A percentile compares a stretch with the other conserved stretches of the same genome.
Conservation (phyloP, 2,888 invertebrate species). For the Latrodectus elegans region DNA sequence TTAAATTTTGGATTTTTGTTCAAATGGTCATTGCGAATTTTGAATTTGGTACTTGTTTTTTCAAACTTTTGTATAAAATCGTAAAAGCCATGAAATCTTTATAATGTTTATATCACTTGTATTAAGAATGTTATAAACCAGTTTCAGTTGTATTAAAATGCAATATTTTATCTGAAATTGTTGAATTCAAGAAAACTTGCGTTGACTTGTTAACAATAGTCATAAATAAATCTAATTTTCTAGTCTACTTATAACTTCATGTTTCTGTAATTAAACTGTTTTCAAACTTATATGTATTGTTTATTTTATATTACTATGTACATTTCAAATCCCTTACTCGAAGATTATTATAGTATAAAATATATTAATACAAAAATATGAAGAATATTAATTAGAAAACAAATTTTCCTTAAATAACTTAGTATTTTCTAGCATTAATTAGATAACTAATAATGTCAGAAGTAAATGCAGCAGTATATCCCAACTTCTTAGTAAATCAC, state of each 20-base stretch:
- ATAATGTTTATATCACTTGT: background rate
- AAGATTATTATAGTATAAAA: too few relatives aligned
- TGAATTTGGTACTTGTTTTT: background rate
- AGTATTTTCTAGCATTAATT: too few relatives aligned
- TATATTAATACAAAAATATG: too few relatives aligned
- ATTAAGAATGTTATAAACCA: background rate
- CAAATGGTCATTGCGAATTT: background rate
- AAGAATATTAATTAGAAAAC: too few relatives aligned
- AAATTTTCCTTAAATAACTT: too few relatives aligned
- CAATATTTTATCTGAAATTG: background rate
- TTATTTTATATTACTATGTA: background rate
- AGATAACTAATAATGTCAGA: too few relatives aligned
- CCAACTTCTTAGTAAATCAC: too few relatives aligned
- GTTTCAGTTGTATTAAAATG: background rate
- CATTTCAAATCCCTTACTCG: background rate
- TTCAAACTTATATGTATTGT: constrained; percentile 30
- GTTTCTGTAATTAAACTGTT: constrained; percentile 52
- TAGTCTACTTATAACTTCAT: constrained; percentile 63
- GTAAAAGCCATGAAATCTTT: background rate
- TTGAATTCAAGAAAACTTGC: background rate
- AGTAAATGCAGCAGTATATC: too few relatives aligned
- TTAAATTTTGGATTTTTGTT: background rate
- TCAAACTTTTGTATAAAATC: background rate
- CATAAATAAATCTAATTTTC: constrained; percentile 50
- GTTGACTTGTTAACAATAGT: constrained; percentile 8